These are phyloP conservation scores for Hystrix cristata DNA, from an alignment of 2,113 vertebrate genomes.

Conservation along the genomic window DNA sequence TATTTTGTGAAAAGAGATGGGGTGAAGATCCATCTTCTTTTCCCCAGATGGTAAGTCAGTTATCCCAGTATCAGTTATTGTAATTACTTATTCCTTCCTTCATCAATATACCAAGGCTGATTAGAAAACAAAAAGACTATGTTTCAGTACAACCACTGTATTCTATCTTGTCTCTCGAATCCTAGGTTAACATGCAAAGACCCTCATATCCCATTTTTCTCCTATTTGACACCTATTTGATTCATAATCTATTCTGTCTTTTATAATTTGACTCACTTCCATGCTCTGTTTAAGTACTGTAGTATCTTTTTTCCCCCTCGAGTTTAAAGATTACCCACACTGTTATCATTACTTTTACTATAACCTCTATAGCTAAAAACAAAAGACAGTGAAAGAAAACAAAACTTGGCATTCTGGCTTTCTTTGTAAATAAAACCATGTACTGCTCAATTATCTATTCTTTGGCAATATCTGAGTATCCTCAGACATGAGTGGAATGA, in stretches of 20 bases:
- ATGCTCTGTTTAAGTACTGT: background rate
- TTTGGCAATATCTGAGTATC: background rate
- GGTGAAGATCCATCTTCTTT: background rate
- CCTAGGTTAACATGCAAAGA: background rate
- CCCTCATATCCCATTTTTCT: background rate
- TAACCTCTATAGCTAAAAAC: background rate
- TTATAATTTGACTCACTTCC: background rate
- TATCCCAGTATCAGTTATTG: background rate
- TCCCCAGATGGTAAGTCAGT: background rate
- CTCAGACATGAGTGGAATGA: background rate
- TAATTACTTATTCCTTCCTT: background rate
- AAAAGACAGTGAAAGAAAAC: background rate
- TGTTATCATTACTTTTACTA: background rate
- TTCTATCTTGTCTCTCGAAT: background rate
- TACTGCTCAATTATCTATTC: background rate
- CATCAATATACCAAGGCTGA: background rate
- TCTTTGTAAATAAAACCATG: background rate
- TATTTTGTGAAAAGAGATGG: background rate
- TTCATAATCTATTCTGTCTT: background rate
- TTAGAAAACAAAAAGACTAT: background rate
- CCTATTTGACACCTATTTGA: background rate
- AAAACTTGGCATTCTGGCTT: background rate
- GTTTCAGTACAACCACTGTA: background rate
- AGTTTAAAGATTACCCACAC: background rate
- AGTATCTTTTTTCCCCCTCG: background rate